phyloP scores from a whole-genome alignment of 2,797 vertebrate genomes.

The Synaphobranchus kaupii region DNA sequence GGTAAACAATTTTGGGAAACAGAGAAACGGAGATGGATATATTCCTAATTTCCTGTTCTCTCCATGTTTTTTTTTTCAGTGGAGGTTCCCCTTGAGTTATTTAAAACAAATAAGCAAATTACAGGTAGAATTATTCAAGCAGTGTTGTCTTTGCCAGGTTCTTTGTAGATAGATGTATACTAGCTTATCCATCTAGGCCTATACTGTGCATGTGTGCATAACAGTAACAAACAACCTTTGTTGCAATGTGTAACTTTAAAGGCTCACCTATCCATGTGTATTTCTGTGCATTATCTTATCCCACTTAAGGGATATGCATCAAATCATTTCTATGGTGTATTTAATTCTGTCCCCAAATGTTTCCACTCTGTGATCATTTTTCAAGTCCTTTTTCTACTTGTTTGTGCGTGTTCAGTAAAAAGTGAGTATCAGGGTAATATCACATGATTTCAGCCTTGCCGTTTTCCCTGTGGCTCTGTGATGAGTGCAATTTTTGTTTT shows the following conservation, averaged over 20 bases:
- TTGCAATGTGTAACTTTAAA: not conserved
- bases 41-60: not conserved
- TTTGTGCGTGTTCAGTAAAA: constrained; percentile 18
- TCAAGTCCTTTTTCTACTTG: not conserved
- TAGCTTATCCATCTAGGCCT: no score
- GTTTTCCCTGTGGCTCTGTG: not conserved
- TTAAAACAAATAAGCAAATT: no score
- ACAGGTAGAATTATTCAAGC: no score
- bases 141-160: no score
- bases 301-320: not conserved
- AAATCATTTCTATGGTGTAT: not conserved
- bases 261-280: not conserved
- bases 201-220: no score
- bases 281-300: not conserved
- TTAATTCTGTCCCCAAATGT: not conserved
- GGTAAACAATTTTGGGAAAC: not conserved
- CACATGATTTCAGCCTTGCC: constrained; percentile 32
- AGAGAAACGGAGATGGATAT: not conserved
- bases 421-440: not conserved
- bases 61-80: no score
- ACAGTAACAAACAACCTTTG: not conserved
- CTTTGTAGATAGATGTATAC: no score
- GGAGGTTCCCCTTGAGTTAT: no score
- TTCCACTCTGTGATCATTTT: not conserved
- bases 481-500: constrained; percentile 6